Percentiles rank a stretch among this genome's conserved stretches.
phyloP scores from a whole-genome alignment of 2,888 invertebrate species.

The Lasioglossum leucozonium region DNA sequence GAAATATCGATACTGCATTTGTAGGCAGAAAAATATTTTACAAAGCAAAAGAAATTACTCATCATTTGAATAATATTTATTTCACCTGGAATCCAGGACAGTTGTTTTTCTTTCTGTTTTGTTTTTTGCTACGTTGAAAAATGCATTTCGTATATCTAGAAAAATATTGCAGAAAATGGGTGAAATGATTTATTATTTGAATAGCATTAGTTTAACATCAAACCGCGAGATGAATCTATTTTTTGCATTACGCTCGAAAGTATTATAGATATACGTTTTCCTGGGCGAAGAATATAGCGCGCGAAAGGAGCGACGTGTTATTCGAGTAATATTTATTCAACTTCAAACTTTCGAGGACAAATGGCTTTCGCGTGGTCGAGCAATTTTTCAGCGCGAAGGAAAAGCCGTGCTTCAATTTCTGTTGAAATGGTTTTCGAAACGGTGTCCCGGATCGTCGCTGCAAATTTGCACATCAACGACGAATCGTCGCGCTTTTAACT shows the following conservation, averaged over 20 bases:
- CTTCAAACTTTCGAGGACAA: not conserved
- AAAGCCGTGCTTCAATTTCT: not conserved
- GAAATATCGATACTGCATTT: not conserved
- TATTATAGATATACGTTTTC: not conserved
- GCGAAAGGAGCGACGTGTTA: not conserved
- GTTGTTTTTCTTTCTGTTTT: not conserved
- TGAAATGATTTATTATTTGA: not conserved
- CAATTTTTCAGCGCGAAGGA: not conserved
- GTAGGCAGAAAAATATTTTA: not conserved
- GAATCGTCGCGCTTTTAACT: not conserved
- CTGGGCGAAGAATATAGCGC: no score
- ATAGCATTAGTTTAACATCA: not conserved
- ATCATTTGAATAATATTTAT: not conserved
- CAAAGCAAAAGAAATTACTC: not conserved
- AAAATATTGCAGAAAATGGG: not conserved
- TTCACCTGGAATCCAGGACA: not conserved
- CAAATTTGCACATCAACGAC: conserved; percentile 2
- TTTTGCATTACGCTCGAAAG: not conserved
- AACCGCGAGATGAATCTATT: not conserved
- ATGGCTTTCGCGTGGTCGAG: not conserved
- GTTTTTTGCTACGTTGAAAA: no score
- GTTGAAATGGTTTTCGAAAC: not conserved
- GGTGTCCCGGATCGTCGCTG: not conserved
- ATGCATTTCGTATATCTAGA: not conserved
- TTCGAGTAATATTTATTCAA: not conserved